Percentiles rank a stretch among this genome's conserved stretches.
phyloP scores from a whole-genome alignment of 1,140 invertebrate genomes.

The Diploscapter pachys region DNA sequence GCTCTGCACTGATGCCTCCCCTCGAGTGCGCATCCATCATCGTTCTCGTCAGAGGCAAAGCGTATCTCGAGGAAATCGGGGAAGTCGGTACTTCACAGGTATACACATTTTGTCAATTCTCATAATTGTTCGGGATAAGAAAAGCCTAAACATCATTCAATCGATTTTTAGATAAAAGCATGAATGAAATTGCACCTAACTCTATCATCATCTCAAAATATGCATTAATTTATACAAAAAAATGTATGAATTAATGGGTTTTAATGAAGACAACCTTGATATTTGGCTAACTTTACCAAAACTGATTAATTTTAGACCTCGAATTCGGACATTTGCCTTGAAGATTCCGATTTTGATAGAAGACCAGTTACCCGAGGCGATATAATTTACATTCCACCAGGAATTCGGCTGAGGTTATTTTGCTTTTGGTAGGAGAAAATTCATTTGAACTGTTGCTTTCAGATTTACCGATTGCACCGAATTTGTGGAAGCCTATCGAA shows the following conservation, averaged over 20 bases:
- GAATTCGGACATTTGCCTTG: not conserved
- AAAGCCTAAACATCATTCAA: no score
- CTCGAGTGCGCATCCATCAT: slow-evolving; percentile 50
- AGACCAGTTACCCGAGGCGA: slow-evolving; percentile 40
- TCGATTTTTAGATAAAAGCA: no score
- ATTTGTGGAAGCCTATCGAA: slow-evolving; percentile 42
- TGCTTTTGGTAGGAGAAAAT: slow-evolving; percentile 1
- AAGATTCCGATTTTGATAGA: slow-evolving; percentile 2
- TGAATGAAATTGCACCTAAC: slow-evolving; percentile 1
- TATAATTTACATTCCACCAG: slow-evolving; percentile 48
- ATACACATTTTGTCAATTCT: no score
- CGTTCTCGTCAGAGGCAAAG: slow-evolving; percentile 45
- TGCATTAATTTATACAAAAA: slow-evolving; percentile 16
- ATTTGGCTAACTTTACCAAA: no score
- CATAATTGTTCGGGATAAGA: no score
- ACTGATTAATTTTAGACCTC: not conserved
- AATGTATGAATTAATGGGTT: not conserved
- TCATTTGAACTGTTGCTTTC: slow-evolving; percentile 21
- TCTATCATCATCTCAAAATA: slow-evolving; percentile 1
- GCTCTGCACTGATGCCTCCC: slow-evolving; percentile 35
- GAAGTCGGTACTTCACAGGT: no score
- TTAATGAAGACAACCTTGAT: slow-evolving; percentile 4
- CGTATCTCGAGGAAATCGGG: slow-evolving; percentile 24
- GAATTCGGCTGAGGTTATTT: slow-evolving; percentile 9
- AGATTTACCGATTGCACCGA: slow-evolving; percentile 15